Conservation (phyloP, 2,888 invertebrate genomes). For the Eristalinus aeneus region DNA sequence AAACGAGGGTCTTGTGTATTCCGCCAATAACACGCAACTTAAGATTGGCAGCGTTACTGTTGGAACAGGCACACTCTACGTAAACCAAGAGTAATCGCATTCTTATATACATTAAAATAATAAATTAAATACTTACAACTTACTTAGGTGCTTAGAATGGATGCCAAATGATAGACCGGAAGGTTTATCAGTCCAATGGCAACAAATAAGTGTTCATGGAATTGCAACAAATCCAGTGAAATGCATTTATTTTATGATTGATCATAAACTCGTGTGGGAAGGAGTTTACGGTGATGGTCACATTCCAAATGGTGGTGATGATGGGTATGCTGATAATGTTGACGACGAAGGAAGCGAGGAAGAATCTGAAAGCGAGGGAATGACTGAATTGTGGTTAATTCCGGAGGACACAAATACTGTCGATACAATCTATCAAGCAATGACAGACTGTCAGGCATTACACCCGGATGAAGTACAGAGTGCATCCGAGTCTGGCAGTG, state of each 20-base stretch:
- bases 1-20: conserved; percentile 77
- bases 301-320: conserved; percentile 72
- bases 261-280: conserved; percentile 78
- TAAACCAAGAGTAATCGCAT: conserved; percentile 77
- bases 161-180: conserved; percentile 76
- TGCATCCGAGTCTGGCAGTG: conserved; percentile 78
- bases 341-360: conserved; percentile 76
- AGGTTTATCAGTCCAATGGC: conserved; percentile 79
- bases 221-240: conserved; percentile 77
- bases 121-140: neutral
- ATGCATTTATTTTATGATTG: conserved; percentile 79
- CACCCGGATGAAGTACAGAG: conserved; percentile 89
- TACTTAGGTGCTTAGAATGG: conserved; percentile 77
- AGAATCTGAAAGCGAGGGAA: conserved; percentile 80
- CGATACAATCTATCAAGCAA: conserved; percentile 86
- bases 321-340: conserved; percentile 71
- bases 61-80: conserved; percentile 77
- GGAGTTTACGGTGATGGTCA: conserved; percentile 75
- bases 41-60: conserved; percentile 77
- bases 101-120: conserved; percentile 8
- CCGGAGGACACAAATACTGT: conserved; percentile 85
- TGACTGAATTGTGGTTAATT: conserved; percentile 87
- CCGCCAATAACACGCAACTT: conserved; percentile 76
- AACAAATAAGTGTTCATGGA: conserved; percentile 79
- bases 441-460: conserved; percentile 89